Percentiles rank a stretch among this genome's conserved stretches.
phyloP scores from a whole-genome alignment of 2,888 invertebrate genomes.

The Strigamia maritima region DNA sequence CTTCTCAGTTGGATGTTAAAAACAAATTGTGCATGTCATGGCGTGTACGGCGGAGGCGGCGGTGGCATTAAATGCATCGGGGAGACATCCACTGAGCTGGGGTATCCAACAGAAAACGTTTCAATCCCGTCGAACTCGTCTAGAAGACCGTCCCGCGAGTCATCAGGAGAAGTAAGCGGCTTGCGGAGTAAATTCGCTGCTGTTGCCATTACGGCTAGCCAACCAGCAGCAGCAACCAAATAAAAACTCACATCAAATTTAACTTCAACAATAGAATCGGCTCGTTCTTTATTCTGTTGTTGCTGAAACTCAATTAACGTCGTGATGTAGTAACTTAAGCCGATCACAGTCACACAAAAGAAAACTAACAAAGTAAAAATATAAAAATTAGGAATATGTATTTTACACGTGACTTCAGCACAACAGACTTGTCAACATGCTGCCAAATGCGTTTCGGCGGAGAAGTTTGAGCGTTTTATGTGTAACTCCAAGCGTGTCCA shows the following conservation, averaged over 20 bases:
- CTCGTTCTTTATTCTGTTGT: conserved; percentile 58
- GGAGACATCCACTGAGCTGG: conserved; percentile 35
- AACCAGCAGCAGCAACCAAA: conserved; percentile 58
- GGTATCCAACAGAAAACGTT: conserved; percentile 41
- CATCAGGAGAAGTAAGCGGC: conserved; percentile 43
- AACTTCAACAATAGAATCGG: conserved; percentile 56
- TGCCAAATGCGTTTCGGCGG: conserved; percentile 65
- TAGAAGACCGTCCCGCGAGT: conserved; percentile 38
- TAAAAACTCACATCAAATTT: conserved; percentile 54
- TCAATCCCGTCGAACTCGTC: conserved; percentile 41
- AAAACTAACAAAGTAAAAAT: conserved; percentile 60
- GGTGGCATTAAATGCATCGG: conserved; percentile 40
- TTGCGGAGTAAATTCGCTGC: conserved; percentile 63
- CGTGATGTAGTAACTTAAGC: conserved; percentile 68
- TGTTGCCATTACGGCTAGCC: conserved; percentile 64
- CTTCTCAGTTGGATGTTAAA: background rate
- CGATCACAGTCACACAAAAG: conserved; percentile 67
- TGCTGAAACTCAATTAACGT: conserved; percentile 60
- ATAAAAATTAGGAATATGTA: too few species aligned
- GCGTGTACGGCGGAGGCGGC: conserved; percentile 41
- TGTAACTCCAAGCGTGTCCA: conserved; percentile 66
- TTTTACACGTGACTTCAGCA: too few species aligned
- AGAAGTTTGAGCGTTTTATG: conserved; percentile 62
- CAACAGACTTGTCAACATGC: conserved; percentile 60
- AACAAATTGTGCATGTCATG: conserved; percentile 13